These are phyloP conservation scores for Elaphurus davidianus DNA, from an alignment of 2,113 vertebrate species.

Conservation along the genomic window DNA sequence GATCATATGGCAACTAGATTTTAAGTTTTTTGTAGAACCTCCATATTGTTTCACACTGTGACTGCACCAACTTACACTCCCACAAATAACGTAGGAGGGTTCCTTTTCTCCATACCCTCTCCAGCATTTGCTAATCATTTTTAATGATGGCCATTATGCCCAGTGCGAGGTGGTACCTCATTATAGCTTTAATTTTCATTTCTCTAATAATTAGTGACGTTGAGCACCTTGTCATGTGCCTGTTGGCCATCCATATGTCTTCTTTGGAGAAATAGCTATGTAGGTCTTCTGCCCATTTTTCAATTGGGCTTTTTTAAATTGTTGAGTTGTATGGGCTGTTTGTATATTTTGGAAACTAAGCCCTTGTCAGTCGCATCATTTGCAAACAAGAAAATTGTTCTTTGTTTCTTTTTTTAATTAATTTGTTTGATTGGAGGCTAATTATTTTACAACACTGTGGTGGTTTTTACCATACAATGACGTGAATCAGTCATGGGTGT, in stretches of 20 bases:
- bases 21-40: not conserved
- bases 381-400: not conserved
- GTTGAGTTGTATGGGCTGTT: not conserved
- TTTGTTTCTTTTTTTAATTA: not conserved
- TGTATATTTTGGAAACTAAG: not conserved
- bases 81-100: not conserved
- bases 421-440: not conserved
- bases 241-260: not conserved
- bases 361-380: not conserved
- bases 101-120: not conserved
- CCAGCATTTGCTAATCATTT: not conserved
- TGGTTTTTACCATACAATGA: not conserved
- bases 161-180: not conserved
- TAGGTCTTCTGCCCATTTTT: not conserved
- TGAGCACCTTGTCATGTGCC: not conserved
- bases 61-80: not conserved
- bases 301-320: not conserved
- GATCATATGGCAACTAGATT: not conserved
- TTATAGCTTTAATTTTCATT: not conserved
- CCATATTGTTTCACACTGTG: not conserved
- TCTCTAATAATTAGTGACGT: not conserved
- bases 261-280: not conserved
- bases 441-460: not conserved
- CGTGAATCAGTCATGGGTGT: not conserved
- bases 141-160: not conserved